A percentile compares a stretch with the other conserved stretches of the same genome.
These are phyloP conservation scores for Catalaphyllia jardinei DNA, from an alignment of 64 coral and sea anemone genomes.

Conservation along the genomic window DNA sequence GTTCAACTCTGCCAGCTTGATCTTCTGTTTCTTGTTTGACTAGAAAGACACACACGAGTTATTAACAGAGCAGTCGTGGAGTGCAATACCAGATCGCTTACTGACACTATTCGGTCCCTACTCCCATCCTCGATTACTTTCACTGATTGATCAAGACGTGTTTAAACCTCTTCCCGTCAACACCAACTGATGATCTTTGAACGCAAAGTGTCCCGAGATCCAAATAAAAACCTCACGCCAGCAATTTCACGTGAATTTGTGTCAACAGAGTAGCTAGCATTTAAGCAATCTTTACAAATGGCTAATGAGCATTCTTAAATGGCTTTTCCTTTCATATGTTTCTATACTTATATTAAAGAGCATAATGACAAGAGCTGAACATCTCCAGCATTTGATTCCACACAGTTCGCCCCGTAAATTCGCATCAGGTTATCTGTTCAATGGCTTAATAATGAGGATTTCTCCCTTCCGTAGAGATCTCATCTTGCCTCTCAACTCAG, in stretches of 20 bases:
- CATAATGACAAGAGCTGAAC: not conserved
- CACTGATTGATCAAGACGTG: conserved; percentile 7
- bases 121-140: no score
- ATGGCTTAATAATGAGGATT: conserved; percentile 1
- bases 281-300: conserved; percentile 22
- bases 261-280: conserved; percentile 21
- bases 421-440: conserved; percentile 18
- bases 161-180: not conserved
- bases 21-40: conserved; percentile 88
- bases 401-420: conserved; percentile 3
- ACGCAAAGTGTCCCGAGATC: not conserved
- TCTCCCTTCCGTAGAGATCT: conserved; percentile 15
- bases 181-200: conserved; percentile 12
- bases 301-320: conserved; percentile 44
- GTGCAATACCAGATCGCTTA: not conserved
- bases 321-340: conserved; percentile 10
- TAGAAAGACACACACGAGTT: conserved; percentile 73
- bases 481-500: not conserved
- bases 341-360: not conserved
- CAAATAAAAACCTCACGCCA: conserved; percentile 29
- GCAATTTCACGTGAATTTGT: conserved; percentile 35
- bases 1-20: conserved; percentile 89
- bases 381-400: not conserved
- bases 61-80: not conserved
- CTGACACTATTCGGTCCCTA: not conserved